Conservation (phyloP, 1,140 invertebrate genomes). For the Cherax quadricarinatus region DNA sequence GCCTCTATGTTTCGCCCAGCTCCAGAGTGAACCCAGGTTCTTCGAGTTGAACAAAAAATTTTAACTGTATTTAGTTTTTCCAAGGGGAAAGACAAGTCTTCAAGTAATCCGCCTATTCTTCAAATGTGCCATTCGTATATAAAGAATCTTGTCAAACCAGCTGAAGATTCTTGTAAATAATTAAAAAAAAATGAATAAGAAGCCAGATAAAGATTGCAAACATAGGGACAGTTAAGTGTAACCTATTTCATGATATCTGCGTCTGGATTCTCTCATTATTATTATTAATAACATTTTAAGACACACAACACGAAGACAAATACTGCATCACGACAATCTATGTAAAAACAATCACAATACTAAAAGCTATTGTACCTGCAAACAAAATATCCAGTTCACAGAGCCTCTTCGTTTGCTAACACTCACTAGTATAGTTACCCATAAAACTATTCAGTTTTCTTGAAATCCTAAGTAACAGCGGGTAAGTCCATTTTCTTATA, state of each 20-base stretch:
- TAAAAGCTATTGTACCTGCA: neutral
- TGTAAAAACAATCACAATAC: neutral
- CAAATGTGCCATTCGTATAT: neutral
- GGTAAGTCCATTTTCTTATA: neutral
- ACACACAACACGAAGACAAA: constrained; percentile 4
- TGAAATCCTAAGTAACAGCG: neutral
- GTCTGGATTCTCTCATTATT: neutral
- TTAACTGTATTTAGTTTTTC: no score
- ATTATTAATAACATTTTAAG: neutral
- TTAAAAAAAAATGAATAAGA: no score
- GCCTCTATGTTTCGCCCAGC: no score
- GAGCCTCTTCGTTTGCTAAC: constrained; percentile 11
- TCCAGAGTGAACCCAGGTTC: no score
- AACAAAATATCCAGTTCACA: constrained; percentile 13
- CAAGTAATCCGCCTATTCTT: neutral
- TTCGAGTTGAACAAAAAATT: no score
- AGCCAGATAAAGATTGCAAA: no score
- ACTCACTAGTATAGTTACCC: constrained; percentile 14
- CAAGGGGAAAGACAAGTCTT: no score
- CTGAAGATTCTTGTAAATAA: neutral
- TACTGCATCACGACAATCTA: neutral
- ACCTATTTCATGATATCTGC: neutral
- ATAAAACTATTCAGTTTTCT: constrained; percentile 5
- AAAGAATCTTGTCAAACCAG: constrained; percentile 13
- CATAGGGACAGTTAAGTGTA: neutral